Evolutionary conservation across 2,797 vertebrate species (phyloP).

Genomic region (Bovichtus variegatus): DNA sequence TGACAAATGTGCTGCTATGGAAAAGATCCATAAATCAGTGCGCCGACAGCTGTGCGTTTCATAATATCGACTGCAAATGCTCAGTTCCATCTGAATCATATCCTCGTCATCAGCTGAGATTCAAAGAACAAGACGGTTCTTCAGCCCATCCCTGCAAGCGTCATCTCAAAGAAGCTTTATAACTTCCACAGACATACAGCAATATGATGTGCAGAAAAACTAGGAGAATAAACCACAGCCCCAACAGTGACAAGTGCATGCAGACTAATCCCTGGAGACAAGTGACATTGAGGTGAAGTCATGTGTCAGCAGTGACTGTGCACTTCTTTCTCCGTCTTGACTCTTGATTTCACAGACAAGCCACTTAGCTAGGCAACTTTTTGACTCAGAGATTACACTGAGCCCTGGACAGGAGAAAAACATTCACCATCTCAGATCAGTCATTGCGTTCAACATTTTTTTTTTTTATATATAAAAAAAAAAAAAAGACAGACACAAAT

Average conservation of each 20-base stretch:
- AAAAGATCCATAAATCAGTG: constrained; percentile 1
- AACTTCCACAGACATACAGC: background rate
- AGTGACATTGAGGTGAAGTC: constrained; percentile 28
- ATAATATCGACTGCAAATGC: background rate
- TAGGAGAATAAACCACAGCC: background rate
- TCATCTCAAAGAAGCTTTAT: background rate
- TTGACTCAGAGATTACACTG: constrained; percentile 25
- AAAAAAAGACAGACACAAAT: background rate
- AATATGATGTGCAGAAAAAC: background rate
- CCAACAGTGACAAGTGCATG: background rate
- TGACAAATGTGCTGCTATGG: background rate
- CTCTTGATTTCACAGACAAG: constrained; percentile 39
- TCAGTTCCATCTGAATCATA: constrained; percentile 16
- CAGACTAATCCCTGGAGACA: constrained; percentile 23
- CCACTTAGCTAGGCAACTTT: constrained; percentile 20
- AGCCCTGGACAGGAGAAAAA: constrained; percentile 18
- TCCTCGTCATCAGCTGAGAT: constrained; percentile 4
- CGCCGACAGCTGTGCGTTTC: background rate
- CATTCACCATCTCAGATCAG: constrained; percentile 4
- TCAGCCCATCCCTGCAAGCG: background rate
- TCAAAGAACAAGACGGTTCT: constrained; percentile 30
- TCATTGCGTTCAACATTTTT: background rate
- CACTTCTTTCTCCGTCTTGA: constrained; percentile 16
- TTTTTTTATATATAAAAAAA: too few relatives aligned
- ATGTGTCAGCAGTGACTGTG: constrained; percentile 31